Evolutionary conservation across 2,888 invertebrate species (phyloP), one percentile per base, ranked within the genome.

Genomic region (Aelia acuminata): DNA sequence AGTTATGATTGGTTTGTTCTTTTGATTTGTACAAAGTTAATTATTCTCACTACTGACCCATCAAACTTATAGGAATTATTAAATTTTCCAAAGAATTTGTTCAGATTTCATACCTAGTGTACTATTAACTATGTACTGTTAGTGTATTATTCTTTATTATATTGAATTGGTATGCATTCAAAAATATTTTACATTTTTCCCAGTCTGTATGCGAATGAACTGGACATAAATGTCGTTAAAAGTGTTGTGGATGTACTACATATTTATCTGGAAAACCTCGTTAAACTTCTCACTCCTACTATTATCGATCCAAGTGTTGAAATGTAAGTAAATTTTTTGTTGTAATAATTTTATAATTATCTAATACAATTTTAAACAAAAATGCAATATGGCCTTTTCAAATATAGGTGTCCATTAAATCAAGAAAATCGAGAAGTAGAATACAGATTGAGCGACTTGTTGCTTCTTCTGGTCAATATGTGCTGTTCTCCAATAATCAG

Each of bases 131-230:
- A n/a, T n/a, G n/a, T n/a, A n/a, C n/a, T n/a, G n/a, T n/a, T n/a
- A n/a, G n/a, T n/a, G n/a, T n/a, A n/a, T n/a, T n/a, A n/a, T n/a
- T n/a, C n/a, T n/a, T n/a, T n/a, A n/a, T n/a, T n/a, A n/a, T n/a
- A n/a, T n/a, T n/a, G n/a, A n/a, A n/a, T n/a, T n/a, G n/a, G n/a
- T n/a, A n/a, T n/a, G n/a, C n/a, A n/a, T n/a, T n/a, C n/a, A n/a
- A n/a, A n/a, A n/a, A n/a, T n/a, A n/a, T n/a, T n/a, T n/a, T n/a
- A n/a, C n/a, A n/a, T 39, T 87, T n/a, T 86, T 88, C 90, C 11
- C 91, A 93, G 93, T 88, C 92, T 93, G 48, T 93, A 94, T 91
- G 93, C 94, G 1, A 93, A 93, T 88, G 92, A 92, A 90, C 91
- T 94, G 88, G 93, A 93, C 85, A 90, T 92, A 22, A 91, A 91